These are phyloP conservation scores for Hemicrepidius hirtus DNA, from an alignment of 2,888 invertebrate species.

Conservation along the genomic window DNA sequence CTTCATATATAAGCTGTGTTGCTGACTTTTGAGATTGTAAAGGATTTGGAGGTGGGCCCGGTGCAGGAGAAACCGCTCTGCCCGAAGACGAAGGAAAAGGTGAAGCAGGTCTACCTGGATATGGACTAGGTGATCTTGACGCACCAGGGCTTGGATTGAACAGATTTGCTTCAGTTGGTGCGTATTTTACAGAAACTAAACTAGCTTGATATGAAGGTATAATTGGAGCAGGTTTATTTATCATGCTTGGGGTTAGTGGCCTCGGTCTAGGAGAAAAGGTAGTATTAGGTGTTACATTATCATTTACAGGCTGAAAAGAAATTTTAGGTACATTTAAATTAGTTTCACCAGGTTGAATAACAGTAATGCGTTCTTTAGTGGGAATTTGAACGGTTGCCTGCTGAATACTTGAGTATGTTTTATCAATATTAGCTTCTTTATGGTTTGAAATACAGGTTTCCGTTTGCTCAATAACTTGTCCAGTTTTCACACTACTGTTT, in stretches of 20 bases:
- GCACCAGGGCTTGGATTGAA: slow-evolving; percentile 78
- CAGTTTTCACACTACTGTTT: background rate
- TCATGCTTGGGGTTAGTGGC: slow-evolving; percentile 82
- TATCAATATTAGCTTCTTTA: background rate
- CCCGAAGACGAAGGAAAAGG: slow-evolving; percentile 65
- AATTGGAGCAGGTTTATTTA: slow-evolving; percentile 83
- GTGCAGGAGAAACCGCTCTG: slow-evolving; percentile 81
- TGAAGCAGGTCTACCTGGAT: slow-evolving; percentile 67
- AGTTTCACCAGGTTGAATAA: slow-evolving; percentile 63
- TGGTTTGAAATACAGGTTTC: background rate
- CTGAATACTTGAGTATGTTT: background rate
- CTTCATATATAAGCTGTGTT: slow-evolving; percentile 27
- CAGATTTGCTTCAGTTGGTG: slow-evolving; percentile 76
- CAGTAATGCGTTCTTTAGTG: slow-evolving; percentile 63
- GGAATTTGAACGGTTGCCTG: background rate
- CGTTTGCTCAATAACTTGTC: background rate
- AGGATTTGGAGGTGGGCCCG: slow-evolving; percentile 82
- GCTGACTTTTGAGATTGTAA: slow-evolving; percentile 60
- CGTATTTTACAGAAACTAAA: slow-evolving; percentile 80
- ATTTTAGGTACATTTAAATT: slow-evolving; percentile 71
- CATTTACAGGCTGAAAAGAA: slow-evolving; percentile 75
- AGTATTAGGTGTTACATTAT: slow-evolving; percentile 71
- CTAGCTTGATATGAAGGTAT: slow-evolving; percentile 88
- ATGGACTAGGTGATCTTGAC: slow-evolving; percentile 81
- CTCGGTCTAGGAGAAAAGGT: slow-evolving; percentile 75